A percentile compares a stretch with the other conserved stretches of the same genome.
Conservation (phyloP, 2,113 vertebrate species). For the Sialia sialis region DNA sequence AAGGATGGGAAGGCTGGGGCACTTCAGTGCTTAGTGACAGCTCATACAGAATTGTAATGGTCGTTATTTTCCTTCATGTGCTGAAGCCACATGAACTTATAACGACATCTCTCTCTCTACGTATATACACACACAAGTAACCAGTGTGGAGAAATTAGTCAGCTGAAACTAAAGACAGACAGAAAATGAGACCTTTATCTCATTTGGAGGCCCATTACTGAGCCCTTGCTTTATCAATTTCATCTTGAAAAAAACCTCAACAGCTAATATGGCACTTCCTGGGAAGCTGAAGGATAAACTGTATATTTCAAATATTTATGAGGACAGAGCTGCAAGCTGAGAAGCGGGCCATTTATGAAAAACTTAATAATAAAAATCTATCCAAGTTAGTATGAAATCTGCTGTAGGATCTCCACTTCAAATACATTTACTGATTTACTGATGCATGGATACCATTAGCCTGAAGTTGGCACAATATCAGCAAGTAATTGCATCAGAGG, state of each 20-base stretch:
- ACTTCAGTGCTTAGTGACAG: background rate
- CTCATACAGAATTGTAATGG: background rate
- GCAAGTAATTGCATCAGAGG: slow-evolving; percentile 57
- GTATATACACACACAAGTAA: accelerated
- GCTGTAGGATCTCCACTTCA: slow-evolving; percentile 26
- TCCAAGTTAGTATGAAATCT: slow-evolving; percentile 55
- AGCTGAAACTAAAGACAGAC: background rate
- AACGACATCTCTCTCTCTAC: background rate
- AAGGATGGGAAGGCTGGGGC: background rate
- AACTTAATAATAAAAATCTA: slow-evolving; percentile 55
- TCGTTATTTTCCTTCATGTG: background rate
- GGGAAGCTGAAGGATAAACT: slow-evolving; percentile 54
- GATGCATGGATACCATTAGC: slow-evolving; percentile 58
- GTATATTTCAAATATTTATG: slow-evolving; percentile 60
- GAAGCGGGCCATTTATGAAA: slow-evolving; percentile 48
- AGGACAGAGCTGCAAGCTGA: slow-evolving; percentile 34
- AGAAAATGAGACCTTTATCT: background rate
- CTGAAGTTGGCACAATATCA: slow-evolving; percentile 29
- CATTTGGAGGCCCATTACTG: background rate
- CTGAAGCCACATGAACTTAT: background rate
- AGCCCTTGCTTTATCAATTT: slow-evolving; percentile 5
- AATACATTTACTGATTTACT: slow-evolving; percentile 66
- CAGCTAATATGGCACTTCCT: slow-evolving; percentile 41
- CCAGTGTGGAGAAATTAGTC: background rate
- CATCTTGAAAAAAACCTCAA: background rate